phyloP scores from a whole-genome alignment of 2,888 invertebrate species.

The Chrysodeixis includens region DNA sequence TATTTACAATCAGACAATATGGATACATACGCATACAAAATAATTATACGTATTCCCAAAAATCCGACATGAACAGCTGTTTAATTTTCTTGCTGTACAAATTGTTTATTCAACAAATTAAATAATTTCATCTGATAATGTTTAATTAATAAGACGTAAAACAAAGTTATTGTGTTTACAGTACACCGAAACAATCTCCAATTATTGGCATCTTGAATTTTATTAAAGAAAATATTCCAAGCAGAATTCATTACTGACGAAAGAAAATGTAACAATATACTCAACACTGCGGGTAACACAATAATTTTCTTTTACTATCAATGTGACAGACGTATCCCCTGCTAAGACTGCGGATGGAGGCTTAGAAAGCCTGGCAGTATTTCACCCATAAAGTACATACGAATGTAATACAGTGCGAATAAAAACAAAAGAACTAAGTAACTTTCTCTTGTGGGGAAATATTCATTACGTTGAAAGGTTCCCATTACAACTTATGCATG shows the following conservation, averaged over 20 bases:
- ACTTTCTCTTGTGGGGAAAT: slow-evolving; percentile 65
- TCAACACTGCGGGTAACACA: slow-evolving; percentile 14
- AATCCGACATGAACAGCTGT: background rate
- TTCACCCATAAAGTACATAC: slow-evolving; percentile 38
- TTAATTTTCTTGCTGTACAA: background rate
- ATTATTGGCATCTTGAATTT: background rate
- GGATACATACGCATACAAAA: background rate
- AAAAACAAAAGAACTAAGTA: slow-evolving; percentile 63
- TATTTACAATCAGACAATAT: background rate
- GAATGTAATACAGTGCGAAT: slow-evolving; percentile 46
- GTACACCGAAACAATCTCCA: background rate
- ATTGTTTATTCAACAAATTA: background rate
- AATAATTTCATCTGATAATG: background rate
- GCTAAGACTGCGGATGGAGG: slow-evolving; percentile 28
- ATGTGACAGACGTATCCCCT: slow-evolving; percentile 33
- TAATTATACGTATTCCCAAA: background rate
- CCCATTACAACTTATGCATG: slow-evolving; percentile 64
- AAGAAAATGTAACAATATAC: slow-evolving; percentile 10
- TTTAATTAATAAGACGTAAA: background rate
- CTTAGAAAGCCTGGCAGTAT: slow-evolving; percentile 45
- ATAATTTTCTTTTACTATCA: slow-evolving; percentile 34
- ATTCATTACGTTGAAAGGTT: slow-evolving; percentile 77
- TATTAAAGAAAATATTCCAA: background rate
- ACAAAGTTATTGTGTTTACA: background rate
- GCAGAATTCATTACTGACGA: slow-evolving; percentile 12